Conservation (phyloP, 2,888 invertebrate genomes). For the Actias luna region DNA sequence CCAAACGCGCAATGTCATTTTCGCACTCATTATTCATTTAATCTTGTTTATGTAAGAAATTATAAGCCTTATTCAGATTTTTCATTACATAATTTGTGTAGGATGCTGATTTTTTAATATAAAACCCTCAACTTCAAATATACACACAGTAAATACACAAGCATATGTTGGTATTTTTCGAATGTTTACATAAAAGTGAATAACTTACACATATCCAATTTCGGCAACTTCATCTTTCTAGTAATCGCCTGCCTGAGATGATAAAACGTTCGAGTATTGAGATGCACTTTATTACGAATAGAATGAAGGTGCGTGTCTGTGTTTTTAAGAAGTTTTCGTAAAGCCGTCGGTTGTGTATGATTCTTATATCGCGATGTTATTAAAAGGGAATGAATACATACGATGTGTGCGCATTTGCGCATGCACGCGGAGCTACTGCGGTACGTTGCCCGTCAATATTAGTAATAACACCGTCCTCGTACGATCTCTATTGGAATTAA, state of each 20-base stretch:
- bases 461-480: conserved; percentile 33
- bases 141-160: no score
- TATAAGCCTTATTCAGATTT: no score
- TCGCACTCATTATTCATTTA: no score
- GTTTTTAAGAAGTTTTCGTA: conserved; percentile 39
- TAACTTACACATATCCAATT: conserved; percentile 64
- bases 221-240: conserved; percentile 64
- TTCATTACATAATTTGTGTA: not conserved
- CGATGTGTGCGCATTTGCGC: conserved; percentile 57
- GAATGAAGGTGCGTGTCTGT: conserved; percentile 33
- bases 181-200: no score
- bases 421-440: conserved; percentile 49
- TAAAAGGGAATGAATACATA: conserved; percentile 40
- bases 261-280: conserved; percentile 36
- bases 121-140: not conserved
- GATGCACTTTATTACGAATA: conserved; percentile 38
- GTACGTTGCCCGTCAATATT: conserved; percentile 25
- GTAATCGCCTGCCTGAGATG: conserved; percentile 22
- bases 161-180: no score
- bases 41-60: no score
- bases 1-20: no score
- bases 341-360: conserved; percentile 31
- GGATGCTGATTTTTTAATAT: not conserved
- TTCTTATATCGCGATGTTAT: conserved; percentile 52
- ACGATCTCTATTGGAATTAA: conserved; percentile 42